Evolutionary conservation across 2,797 vertebrate species (phyloP), one percentile per base, ranked within the genome.

Genomic region (Arremon aurantiirostris): DNA sequence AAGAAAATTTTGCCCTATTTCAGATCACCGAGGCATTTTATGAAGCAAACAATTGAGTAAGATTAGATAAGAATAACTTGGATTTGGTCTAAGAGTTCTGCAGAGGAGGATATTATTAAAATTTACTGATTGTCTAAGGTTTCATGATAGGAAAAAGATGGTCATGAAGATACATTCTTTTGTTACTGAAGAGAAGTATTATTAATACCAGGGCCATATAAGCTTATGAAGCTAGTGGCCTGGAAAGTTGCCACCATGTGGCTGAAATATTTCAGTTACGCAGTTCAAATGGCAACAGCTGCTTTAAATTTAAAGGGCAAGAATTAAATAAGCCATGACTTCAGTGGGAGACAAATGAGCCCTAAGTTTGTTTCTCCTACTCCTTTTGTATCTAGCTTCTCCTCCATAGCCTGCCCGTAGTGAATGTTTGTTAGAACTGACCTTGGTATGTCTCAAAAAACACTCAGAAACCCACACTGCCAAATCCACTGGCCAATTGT

Each of bases 291-390:
- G 52, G 90, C 75, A 95, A 68, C 86, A 89, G 94, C 94, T 96
- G 96, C 86, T 97, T 96, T 79, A 89, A 68, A 93, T 96, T 96
- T 94, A 89, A 97, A 96, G 80, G 82, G 53, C 69, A 94, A 94
- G 92, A 87, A 94, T 87, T 89, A 94, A 90, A 66, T 75, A 89
- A 96, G 53, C 26, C 39, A 28, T 85, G 72, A 91, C 57, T 94
- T 77, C 9, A 56, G 35, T 77, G n/a, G 83, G 76, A 90, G 80
- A 93, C 35, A 93, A 93, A 92, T 1, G 21, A 91, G 44, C 59
- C 76, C 23, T 61, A 73, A 39, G 34, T 89, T 89, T 79, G 11
- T 10, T 68, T 69, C 77, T 91, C 82, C 56, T 83, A 4, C n/a
- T 21, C 16, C 37, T 30, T 69, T 86, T 56, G 30, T 47, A 70